phyloP scores from a whole-genome alignment of 2,113 vertebrate species.

The Daboia siamensis region DNA sequence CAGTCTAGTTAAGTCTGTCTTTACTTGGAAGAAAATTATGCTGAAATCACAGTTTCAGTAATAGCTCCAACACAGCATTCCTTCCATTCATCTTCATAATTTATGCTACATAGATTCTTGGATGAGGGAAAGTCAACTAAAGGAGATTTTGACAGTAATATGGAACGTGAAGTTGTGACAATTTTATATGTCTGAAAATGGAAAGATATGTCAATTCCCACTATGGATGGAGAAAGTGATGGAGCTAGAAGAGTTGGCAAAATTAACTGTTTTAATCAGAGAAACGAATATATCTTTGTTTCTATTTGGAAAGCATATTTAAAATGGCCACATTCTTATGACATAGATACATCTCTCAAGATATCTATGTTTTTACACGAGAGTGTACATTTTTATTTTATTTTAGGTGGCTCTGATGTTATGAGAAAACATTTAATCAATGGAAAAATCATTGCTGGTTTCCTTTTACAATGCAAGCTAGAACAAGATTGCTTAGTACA shows the following conservation, averaged over 20 bases:
- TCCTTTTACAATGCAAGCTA: neutral
- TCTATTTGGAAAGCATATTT: neutral
- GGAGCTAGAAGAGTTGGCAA: neutral
- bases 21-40: neutral
- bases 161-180: neutral
- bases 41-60: neutral
- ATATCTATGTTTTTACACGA: neutral
- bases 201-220: neutral
- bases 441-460: neutral
- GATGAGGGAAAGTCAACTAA: neutral
- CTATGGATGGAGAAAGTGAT: neutral
- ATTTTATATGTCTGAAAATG: neutral
- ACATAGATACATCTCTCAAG: neutral
- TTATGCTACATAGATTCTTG: neutral
- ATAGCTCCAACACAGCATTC: neutral
- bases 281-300: neutral
- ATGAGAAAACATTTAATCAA: neutral
- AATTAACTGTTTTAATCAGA: neutral
- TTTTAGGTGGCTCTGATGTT: neutral
- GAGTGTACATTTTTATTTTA: neutral
- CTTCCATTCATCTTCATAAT: neutral
- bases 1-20: neutral
- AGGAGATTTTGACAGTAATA: neutral
- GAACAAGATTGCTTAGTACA: neutral
- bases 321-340: neutral